A percentile compares a stretch with the other conserved stretches of the same genome.
Evolutionary conservation across 2,888 invertebrate genomes (phyloP).

Genomic region (Escarpia spicata): DNA sequence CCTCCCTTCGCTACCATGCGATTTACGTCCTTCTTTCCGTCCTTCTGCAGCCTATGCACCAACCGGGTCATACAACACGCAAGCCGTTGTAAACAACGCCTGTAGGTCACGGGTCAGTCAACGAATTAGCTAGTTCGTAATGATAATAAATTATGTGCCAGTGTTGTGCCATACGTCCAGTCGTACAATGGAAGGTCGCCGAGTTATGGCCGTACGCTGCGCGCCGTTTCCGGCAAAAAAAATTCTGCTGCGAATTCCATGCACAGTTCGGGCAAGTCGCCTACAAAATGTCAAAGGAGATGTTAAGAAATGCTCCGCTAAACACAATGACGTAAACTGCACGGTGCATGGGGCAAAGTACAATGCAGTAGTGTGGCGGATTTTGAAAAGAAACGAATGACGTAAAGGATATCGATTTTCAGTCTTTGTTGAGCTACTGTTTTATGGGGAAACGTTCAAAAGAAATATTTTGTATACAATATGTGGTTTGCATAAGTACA

Average conservation of each 20-base stretch:
- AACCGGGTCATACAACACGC: not conserved
- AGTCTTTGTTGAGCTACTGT: not conserved
- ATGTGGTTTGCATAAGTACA: not conserved
- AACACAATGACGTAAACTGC: not conserved
- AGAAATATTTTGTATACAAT: not conserved
- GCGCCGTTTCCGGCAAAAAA: not conserved
- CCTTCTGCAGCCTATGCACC: not conserved
- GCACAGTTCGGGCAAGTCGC: not conserved
- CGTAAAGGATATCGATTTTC: not conserved
- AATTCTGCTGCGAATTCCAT: not conserved
- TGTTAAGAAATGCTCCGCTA: too few species aligned
- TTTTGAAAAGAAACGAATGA: not conserved
- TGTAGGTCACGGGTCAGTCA: not conserved
- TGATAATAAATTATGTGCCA: not conserved
- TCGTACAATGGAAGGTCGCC: not conserved
- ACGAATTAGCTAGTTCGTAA: not conserved
- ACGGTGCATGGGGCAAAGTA: not conserved
- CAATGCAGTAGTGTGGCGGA: not conserved
- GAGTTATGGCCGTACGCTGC: not conserved
- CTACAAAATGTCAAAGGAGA: too few species aligned
- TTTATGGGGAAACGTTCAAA: not conserved
- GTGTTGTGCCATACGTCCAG: not conserved
- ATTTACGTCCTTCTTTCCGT: not conserved
- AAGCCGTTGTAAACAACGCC: not conserved
- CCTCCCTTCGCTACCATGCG: not conserved